Evolutionary conservation across 1,140 invertebrate species (phyloP).

Genomic region (Orchestia grillus): DNA sequence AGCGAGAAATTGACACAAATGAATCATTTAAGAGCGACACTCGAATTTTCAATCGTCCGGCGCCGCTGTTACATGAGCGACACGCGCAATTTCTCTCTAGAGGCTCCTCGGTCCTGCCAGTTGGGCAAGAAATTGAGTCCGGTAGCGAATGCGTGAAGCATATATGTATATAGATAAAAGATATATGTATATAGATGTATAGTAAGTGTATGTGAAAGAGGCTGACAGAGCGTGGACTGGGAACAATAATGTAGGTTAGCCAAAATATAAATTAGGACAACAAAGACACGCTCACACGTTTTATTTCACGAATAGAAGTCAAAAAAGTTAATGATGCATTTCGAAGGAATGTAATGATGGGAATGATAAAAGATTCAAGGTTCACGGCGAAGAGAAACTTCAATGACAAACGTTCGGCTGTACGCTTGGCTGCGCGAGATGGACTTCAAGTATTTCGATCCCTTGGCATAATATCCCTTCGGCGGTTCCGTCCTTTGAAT

Average conservation of each 20-base stretch:
- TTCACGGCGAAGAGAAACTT: neutral
- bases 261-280: neutral
- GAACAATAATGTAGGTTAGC: neutral
- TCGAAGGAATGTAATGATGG: neutral
- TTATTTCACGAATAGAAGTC: neutral
- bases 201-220: neutral
- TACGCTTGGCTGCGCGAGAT: neutral
- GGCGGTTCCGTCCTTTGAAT: neutral
- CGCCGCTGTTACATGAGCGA: too few relatives aligned
- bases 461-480: neutral
- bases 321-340: neutral
- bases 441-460: neutral
- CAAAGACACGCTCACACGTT: neutral
- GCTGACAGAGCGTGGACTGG: neutral
- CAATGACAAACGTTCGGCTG: neutral
- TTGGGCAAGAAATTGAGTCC: too few relatives aligned
- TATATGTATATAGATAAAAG: too few relatives aligned
- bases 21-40: too few relatives aligned
- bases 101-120: too few relatives aligned
- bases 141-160: too few relatives aligned
- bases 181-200: too few relatives aligned
- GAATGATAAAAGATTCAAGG: neutral
- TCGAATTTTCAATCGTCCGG: too few relatives aligned
- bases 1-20: too few relatives aligned
- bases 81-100: too few relatives aligned